Evolutionary conservation across 2,113 vertebrate species (phyloP).

Genomic region (Azemiops feae): DNA sequence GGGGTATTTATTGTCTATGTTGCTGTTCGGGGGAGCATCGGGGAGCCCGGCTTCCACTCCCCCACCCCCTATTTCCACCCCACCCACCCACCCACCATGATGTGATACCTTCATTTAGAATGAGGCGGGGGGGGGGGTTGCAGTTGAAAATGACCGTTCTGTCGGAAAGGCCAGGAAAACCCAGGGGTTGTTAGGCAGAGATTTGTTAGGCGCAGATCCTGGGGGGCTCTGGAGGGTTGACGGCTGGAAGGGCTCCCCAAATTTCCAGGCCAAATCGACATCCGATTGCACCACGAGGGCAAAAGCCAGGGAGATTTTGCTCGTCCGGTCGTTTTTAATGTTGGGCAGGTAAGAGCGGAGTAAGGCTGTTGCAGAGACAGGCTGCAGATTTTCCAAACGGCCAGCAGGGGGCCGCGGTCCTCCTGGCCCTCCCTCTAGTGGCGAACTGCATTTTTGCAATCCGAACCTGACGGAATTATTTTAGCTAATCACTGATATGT

Average conservation of each 20-base stretch:
- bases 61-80: background rate
- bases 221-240: background rate
- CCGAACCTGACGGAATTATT: background rate
- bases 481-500: background rate
- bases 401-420: background rate
- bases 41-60: background rate
- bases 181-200: no score
- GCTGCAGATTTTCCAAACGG: background rate
- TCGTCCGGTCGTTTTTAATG: background rate
- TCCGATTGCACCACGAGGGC: background rate
- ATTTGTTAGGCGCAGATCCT: background rate
- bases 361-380: fast-evolving
- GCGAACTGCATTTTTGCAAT: background rate
- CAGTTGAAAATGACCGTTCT: background rate
- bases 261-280: background rate
- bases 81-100: background rate
- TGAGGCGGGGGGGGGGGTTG: background rate
- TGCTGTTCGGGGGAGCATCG: conserved; percentile 37
- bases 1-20: conserved; percentile 33
- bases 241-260: background rate
- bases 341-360: background rate
- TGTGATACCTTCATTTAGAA: background rate
- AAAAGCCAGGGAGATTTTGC: background rate
- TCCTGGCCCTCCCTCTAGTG: background rate
- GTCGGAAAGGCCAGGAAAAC: background rate